Evolutionary conservation across 2,113 vertebrate species (phyloP), one percentile per base, ranked within the genome.

Genomic region (Fregetta grallaria): DNA sequence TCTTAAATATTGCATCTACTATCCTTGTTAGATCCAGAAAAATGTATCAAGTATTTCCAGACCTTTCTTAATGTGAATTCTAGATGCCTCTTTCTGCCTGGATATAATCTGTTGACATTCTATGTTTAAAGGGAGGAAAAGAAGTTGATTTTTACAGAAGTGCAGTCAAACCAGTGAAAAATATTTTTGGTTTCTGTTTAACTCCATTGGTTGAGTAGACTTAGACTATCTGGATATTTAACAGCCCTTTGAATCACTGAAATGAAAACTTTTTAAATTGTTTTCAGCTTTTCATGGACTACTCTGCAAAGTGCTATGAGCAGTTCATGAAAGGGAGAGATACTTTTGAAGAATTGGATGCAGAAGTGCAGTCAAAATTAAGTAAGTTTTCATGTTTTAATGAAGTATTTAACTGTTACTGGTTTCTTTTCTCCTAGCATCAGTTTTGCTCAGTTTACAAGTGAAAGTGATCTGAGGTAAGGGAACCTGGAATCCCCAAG

Each of bases 261-360:
- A 58, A 81, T 72, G 5, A 45, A 87, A 95, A 47, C 63, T 77
- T 95, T 55, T 53, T 11, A n/a, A 49, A 80, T 44, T 90, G 40
- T 86, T 92, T 94, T 68, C 95, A 99, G 99, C 96, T 99, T 49
- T 99, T 99, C 92, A 61, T 99, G 88, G 98, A 99, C 50, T 99
- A 99, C 73, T 97, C 97, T 44, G 96, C 97, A 71, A 99, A 99
- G 71, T 98, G 99, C 73, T 99, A 99, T 67, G 96, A 98, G 34
- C 99, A 98, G 75, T 99, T 99, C 95, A 99, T 99, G 99, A 98
- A 98, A 75, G 99, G 99, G 14, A 96, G 97, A 4, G 99, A 99
- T 95, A 98, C 97, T 20, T 99, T 98, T 97, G 99, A 99, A 15
- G 98, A 99, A 14, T 77, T 98, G 70, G 98, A 99, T 89, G 96